Evolutionary conservation across 2,797 vertebrate genomes (phyloP).

Genomic region (Melanotaenia pygmaea): DNA sequence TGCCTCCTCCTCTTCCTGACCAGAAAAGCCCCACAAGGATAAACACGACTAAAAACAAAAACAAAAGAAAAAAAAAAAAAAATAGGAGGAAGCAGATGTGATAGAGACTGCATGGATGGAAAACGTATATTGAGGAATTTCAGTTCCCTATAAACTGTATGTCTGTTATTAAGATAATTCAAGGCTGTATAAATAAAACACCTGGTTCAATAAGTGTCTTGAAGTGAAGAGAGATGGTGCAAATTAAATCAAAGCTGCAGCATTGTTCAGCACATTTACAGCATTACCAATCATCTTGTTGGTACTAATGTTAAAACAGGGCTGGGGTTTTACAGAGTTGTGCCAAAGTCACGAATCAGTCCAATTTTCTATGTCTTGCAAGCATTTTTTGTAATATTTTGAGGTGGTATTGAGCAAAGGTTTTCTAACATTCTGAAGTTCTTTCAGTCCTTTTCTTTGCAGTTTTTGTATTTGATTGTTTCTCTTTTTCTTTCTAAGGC

Average conservation of each 20-base stretch:
- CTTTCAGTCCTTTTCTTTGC: too few relatives aligned
- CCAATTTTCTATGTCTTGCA: too few relatives aligned
- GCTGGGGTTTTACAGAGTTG: neutral
- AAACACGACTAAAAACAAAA: conserved; percentile 59
- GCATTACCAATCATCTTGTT: conserved; percentile 16
- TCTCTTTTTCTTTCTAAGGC: too few relatives aligned
- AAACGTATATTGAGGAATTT: conserved; percentile 20
- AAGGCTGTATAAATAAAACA: neutral
- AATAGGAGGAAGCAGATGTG: conserved; percentile 1
- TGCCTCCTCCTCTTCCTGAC: conserved; percentile 69
- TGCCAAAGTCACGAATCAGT: neutral
- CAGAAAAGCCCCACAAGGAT: conserved; percentile 59
- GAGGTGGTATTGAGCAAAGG: too few relatives aligned
- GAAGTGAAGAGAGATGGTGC: conserved; percentile 6
- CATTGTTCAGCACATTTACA: neutral
- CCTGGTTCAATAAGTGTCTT: conserved; percentile 34
- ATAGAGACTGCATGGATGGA: conserved; percentile 12
- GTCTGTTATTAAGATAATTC: conserved; percentile 38
- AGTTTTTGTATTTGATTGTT: too few relatives aligned
- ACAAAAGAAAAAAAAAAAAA: neutral
- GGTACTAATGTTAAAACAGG: neutral
- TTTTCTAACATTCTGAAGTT: too few relatives aligned
- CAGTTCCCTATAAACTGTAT: neutral
- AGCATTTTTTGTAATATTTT: too few relatives aligned
- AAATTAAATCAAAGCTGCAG: conserved; percentile 9